phyloP scores from a whole-genome alignment of 2,888 invertebrate species.

The Rosalia funebris region DNA sequence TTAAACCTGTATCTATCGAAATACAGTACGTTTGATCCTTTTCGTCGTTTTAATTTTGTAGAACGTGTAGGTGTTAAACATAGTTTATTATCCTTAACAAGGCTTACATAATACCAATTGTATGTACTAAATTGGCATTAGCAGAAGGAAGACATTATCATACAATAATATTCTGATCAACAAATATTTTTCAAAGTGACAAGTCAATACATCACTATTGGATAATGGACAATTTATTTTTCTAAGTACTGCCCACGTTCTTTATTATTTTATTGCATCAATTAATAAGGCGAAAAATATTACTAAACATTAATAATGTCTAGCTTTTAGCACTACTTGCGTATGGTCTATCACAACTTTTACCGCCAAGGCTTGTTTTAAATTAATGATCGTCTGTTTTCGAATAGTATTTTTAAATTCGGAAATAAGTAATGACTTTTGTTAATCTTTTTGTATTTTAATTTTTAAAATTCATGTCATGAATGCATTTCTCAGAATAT shows the following conservation, averaged over 20 bases:
- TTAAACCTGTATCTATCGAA: not conserved
- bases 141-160: constrained; percentile 6
- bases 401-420: no score
- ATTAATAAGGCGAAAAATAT: no score
- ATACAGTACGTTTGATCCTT: constrained; percentile 3
- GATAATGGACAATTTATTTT: constrained; percentile 7
- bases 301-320: no score
- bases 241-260: not conserved
- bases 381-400: no score
- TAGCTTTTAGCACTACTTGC: no score
- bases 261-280: not conserved
- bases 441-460: no score
- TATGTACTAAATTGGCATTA: constrained; percentile 6
- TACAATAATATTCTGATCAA: constrained; percentile 14
- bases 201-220: constrained; percentile 8
- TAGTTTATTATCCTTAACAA: constrained; percentile 16
- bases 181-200: constrained; percentile 21
- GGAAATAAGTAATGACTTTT: no score
- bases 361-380: no score
- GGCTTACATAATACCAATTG: constrained; percentile 15
- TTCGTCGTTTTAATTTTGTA: not conserved
- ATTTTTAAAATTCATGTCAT: no score
- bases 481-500: no score
- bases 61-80: constrained; percentile 9
- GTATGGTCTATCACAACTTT: no score